Conservation (phyloP, 2,888 invertebrate genomes). For the Clanis bilineata region DNA sequence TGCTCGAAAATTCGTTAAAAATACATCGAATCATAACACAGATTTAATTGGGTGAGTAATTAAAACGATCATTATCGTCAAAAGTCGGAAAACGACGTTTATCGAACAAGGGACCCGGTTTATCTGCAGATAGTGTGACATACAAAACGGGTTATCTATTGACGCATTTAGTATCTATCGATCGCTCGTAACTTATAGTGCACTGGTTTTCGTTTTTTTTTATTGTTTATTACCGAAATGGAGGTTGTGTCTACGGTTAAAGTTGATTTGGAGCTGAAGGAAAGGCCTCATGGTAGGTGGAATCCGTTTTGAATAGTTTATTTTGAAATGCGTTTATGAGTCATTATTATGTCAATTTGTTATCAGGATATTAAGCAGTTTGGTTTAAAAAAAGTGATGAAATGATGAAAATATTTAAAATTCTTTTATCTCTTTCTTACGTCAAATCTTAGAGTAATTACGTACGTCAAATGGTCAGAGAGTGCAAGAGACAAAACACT, state of each 20-base stretch:
- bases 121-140: constrained; percentile 43
- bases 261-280: constrained; percentile 50
- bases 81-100: neutral
- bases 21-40: neutral
- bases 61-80: constrained; percentile 5
- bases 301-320: neutral
- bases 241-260: constrained; percentile 36
- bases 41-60: neutral
- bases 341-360: neutral
- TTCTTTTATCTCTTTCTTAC: too few species aligned
- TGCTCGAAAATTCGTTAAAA: neutral
- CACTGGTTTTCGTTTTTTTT: neutral
- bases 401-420: too few species aligned
- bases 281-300: constrained; percentile 36
- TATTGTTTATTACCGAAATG: constrained; percentile 31
- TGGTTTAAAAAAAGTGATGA: too few species aligned
- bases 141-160: constrained; percentile 63
- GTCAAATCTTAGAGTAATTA: too few species aligned
- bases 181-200: constrained; percentile 5
- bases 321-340: neutral
- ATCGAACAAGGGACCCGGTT: neutral
- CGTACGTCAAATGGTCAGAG: too few species aligned
- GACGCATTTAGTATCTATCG: constrained; percentile 55
- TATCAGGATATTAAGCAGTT: too few species aligned
- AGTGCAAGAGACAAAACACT: too few species aligned